These are phyloP conservation scores for Tadarida brasiliensis DNA, from an alignment of 2,797 vertebrate genomes.

Conservation along the genomic window DNA sequence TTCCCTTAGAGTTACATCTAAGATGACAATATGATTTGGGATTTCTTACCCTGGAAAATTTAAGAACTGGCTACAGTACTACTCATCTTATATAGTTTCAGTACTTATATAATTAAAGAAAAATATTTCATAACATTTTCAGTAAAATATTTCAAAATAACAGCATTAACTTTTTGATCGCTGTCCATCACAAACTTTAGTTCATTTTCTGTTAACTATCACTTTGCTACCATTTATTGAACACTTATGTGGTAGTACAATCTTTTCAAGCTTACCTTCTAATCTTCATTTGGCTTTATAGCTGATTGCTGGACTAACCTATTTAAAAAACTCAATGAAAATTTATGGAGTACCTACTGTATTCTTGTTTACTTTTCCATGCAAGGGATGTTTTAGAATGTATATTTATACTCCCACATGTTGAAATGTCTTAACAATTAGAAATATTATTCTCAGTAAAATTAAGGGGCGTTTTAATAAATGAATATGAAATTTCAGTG, in stretches of 20 bases:
- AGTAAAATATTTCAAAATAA: background rate
- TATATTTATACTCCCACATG: background rate
- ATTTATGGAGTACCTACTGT: background rate
- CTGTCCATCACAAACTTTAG: background rate
- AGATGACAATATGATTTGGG: background rate
- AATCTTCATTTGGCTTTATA: background rate
- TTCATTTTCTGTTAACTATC: background rate
- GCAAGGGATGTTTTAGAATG: background rate
- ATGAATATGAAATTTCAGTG: conserved; percentile 21
- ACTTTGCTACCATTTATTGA: background rate
- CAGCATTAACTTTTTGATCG: background rate
- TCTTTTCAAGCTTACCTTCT: background rate
- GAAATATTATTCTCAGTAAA: conserved; percentile 44
- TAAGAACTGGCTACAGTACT: background rate
- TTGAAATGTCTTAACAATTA: conserved; percentile 26
- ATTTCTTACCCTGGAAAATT: conserved; percentile 20
- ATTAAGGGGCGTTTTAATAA: conserved; percentile 5
- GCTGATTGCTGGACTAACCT: background rate
- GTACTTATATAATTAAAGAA: background rate
- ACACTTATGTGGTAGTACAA: background rate
- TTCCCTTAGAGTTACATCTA: background rate
- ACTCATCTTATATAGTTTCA: background rate
- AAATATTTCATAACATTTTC: conserved; percentile 4
- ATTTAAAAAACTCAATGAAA: conserved; percentile 11
- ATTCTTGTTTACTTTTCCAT: background rate